A percentile compares a stretch with the other conserved stretches of the same genome.
Conservation (phyloP, 1,140 invertebrate species). For the Caerostris darwini region DNA sequence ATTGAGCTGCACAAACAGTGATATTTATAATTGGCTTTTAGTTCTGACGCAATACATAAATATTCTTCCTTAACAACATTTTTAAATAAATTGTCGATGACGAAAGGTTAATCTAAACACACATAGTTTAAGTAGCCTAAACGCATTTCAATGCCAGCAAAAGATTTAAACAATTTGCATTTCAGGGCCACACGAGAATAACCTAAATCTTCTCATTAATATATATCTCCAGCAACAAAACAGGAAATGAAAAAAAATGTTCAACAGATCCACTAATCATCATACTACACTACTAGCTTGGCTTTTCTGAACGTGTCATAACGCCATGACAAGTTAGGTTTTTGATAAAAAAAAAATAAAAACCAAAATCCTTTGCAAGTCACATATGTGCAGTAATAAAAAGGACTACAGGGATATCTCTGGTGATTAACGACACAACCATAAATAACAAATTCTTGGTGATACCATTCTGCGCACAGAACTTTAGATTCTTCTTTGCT, state of each 20-base stretch:
- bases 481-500: neutral
- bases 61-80: too few species aligned
- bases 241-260: neutral
- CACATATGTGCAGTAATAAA: neutral
- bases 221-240: neutral
- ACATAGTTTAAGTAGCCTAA: neutral
- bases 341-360: neutral
- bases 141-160: neutral
- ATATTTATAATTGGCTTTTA: too few species aligned
- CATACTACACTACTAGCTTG: neutral
- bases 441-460: neutral
- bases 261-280: neutral
- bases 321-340: neutral
- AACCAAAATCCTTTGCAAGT: neutral
- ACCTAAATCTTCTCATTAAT: neutral
- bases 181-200: neutral
- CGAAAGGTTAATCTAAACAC: too few species aligned
- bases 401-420: neutral
- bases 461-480: neutral
- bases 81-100: too few species aligned
- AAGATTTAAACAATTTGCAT: neutral
- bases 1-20: too few species aligned
- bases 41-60: too few species aligned
- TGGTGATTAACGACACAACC: constrained; percentile 3
- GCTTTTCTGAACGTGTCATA: constrained; percentile 23